These are phyloP conservation scores for Aphaenogaster floridana DNA, from an alignment of 1,140 invertebrate species.

Conservation along the genomic window DNA sequence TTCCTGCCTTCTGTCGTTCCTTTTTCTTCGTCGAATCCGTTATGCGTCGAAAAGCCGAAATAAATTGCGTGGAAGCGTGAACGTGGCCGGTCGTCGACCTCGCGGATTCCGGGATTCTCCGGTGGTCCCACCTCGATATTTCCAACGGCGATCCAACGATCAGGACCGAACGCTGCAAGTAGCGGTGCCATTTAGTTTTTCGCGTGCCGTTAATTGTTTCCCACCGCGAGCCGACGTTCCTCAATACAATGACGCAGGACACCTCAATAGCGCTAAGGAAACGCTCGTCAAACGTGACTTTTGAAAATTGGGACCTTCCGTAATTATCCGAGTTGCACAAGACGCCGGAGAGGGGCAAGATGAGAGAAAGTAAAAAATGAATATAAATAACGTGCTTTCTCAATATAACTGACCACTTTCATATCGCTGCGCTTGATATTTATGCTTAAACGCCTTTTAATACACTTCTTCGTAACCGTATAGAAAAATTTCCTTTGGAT, in stretches of 20 bases:
- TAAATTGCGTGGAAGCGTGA: constrained; percentile 59
- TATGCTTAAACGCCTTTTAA: background rate
- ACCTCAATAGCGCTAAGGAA: constrained; percentile 40
- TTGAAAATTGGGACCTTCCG: constrained; percentile 25
- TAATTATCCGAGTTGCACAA: constrained; percentile 18
- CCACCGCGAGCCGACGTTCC: constrained; percentile 23
- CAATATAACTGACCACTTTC: background rate
- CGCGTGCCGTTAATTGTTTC: constrained; percentile 78
- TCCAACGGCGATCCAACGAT: constrained; percentile 47
- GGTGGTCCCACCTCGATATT: constrained; percentile 60
- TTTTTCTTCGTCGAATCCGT: constrained; percentile 18
- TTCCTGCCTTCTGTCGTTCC: background rate
- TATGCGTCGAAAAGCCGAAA: constrained; percentile 51
- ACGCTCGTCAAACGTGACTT: constrained; percentile 56
- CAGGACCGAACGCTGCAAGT: constrained; percentile 32
- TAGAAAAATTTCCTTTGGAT: background rate
- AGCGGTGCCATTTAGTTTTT: constrained; percentile 69
- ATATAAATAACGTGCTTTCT: constrained; percentile 29
- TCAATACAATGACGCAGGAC: constrained; percentile 20
- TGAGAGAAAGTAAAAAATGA: constrained; percentile 45
- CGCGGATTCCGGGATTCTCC: constrained; percentile 55
- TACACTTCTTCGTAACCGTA: background rate
- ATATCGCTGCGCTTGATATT: background rate
- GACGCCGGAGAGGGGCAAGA: background rate
- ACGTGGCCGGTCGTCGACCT: constrained; percentile 69